These are phyloP conservation scores for Darevskia mixta DNA, from an alignment of 2,797 vertebrate genomes.

Conservation along the genomic window DNA sequence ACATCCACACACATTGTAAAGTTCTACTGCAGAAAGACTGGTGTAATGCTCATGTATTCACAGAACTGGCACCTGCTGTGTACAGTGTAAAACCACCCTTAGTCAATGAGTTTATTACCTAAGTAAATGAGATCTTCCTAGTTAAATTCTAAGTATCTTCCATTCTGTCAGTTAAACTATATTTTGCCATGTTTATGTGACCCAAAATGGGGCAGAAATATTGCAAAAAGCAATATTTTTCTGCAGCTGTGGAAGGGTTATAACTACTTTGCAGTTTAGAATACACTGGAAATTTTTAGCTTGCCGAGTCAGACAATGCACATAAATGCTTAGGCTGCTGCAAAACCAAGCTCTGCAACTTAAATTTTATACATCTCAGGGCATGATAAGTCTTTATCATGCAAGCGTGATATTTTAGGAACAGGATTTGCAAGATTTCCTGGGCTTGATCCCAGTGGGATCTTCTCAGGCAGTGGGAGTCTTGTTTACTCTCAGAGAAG, in stretches of 20 bases:
- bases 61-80: neutral
- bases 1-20: neutral
- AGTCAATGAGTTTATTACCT: neutral
- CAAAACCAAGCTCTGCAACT: neutral
- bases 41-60: neutral
- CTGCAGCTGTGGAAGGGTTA: neutral
- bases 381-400: neutral
- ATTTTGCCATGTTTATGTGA: neutral
- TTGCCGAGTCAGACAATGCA: neutral
- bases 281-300: neutral
- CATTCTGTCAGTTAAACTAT: neutral
- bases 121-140: no score
- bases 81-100: neutral
- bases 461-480: neutral
- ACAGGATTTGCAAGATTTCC: neutral
- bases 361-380: neutral
- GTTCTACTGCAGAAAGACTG: neutral
- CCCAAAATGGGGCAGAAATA: neutral
- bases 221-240: neutral
- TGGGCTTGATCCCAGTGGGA: slow-evolving; percentile 1
- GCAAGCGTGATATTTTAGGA: neutral
- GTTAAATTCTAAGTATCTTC: neutral
- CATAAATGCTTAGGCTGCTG: neutral
- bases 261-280: neutral
- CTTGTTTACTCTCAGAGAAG: neutral